Evolutionary conservation across 2,888 invertebrate genomes (phyloP), one percentile per base, ranked within the genome.

Genomic region (Melanostoma mellinum): DNA sequence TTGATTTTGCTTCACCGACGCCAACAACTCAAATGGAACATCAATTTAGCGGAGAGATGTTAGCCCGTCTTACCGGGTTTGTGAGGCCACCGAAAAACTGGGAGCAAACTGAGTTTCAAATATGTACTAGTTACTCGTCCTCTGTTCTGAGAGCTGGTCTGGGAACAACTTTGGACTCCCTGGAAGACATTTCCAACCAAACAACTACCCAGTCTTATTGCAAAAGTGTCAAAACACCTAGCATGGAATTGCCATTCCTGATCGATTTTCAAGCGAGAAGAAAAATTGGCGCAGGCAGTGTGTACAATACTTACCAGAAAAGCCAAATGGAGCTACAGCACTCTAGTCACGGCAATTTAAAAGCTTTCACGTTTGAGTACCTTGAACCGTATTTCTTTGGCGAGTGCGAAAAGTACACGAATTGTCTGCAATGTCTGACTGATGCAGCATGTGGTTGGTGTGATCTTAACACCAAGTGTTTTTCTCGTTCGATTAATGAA

Each of bases 401-500:
- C 0, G 93, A 94, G 36, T 98, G 98, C 88, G 91, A 92, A 0
- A 93, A 94, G 67, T 96, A 97, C 90, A 94, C 93, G 85, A 98
- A 97, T 90, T 98, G 98, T 88, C 92, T 97, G 40, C 94, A 97
- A 84, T 98, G 98, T 89, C 92, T 98, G 68, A 95, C 96, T 0
- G 98, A 98, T 90, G 95, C 96, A 0, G 93, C 95, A 10, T 98
- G 98, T 89, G 97, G 97, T 1, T 98, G 98, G 98, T 98, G 98
- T 89, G 96, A 96, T 82, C 89, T 95, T 6, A 95, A 93, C n/a
- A 92, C 93, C 85, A 92, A 93, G 58, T 97, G 97, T 89, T 93
- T 97, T 86, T 92, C 94, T 4, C 93, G 96, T 40, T 91, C 92
- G 9, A 92, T 93, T 0, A 95, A 96, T 87, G 96, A 97, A 89